Conservation (phyloP, 2,888 invertebrate species). For the Alviniconcha strummeri region DNA sequence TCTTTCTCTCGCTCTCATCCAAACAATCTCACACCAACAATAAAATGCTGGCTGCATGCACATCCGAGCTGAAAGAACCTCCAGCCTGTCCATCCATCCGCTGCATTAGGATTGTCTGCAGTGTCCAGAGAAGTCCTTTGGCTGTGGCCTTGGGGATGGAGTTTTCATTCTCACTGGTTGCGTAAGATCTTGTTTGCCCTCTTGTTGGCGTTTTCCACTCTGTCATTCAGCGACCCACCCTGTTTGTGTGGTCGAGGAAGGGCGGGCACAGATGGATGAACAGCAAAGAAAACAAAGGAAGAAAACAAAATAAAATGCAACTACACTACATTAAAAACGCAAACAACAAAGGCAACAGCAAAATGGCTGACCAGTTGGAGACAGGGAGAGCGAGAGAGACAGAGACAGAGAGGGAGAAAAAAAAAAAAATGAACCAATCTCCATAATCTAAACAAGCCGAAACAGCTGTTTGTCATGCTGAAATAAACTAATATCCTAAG, state of each 20-base stretch:
- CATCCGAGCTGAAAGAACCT: too few relatives aligned
- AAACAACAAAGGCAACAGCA: conserved; percentile 7
- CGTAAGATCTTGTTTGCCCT: conserved; percentile 66
- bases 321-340: conserved; percentile 12
- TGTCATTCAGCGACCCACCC: conserved; percentile 61
- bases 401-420: too few relatives aligned
- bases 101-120: background rate
- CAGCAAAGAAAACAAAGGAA: conserved; percentile 25
- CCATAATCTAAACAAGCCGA: too few relatives aligned
- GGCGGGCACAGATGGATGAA: background rate
- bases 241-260: conserved; percentile 37
- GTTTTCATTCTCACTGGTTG: background rate
- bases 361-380: too few relatives aligned
- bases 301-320: conserved; percentile 31
- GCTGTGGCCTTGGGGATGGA: too few relatives aligned
- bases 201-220: conserved; percentile 67
- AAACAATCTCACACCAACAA: conserved; percentile 40
- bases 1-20: conserved; percentile 42
- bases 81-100: too few relatives aligned
- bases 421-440: too few relatives aligned
- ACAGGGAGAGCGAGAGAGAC: too few relatives aligned
- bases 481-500: too few relatives aligned
- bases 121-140: background rate
- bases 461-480: too few relatives aligned
- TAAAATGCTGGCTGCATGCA: too few relatives aligned